Evolutionary conservation across 1,140 invertebrate genomes (phyloP), one percentile per base, ranked within the genome.

Genomic region (Sesamia nonagrioides): DNA sequence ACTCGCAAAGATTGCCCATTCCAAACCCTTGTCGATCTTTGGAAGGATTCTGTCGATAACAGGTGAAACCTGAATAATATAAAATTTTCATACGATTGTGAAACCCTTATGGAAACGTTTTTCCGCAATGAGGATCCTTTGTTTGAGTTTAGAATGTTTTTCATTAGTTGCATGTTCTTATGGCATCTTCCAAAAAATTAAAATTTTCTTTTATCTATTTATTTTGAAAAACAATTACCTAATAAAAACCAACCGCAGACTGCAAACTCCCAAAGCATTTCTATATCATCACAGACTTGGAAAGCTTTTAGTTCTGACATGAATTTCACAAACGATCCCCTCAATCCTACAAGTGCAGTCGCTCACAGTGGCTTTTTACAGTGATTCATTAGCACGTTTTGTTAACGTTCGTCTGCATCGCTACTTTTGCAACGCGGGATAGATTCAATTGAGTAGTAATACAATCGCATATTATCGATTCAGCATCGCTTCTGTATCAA

Each of bases 1-100:
- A 69, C 66, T 69, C 42, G 42, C 27, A 48, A 69, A 48, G 66
- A 69, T 69, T 69, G 66, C 15, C 21, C 37, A 37, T 66, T 66
- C 21, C 66, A 21, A 69, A 50, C 66, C 66, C 66, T 33, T 69
- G 66, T 69, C 66, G 66, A 69, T 69, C 66, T 50, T 69, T 69
- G 66, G 48, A 42, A 69, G 66, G 40, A 17, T 0, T 27, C 66
- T 69, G 66, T 69, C 66, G 66, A 69, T n/a, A 50, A 18, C 18
- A n/a, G 1, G 15, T n/a, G 60, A 13, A 27, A 69, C 66, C 40
- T 27, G 42, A 18, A 69, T 69, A 45, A 50, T 69, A 48, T 69
- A 69, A 50, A 69, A 69, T 45, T 69, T 48, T 45, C 66, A 66
- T 66, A 66, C 61, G 61, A 45, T 66, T 66, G 61, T 66, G 61